Evolutionary conservation across 2,113 vertebrate genomes (phyloP).

Genomic region (Lophura nycthemera): DNA sequence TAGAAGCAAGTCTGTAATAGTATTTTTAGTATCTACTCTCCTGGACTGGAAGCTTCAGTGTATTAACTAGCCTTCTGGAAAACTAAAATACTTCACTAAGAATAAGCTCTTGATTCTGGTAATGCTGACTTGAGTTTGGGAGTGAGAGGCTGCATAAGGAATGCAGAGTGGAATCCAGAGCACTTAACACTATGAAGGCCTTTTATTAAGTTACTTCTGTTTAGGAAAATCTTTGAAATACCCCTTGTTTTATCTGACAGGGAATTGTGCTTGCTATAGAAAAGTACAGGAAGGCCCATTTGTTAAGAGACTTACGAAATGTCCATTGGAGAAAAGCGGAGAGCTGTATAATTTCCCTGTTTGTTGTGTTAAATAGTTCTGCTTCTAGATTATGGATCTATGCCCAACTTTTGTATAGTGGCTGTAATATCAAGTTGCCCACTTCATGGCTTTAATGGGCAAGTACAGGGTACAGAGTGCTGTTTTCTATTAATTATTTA

Average conservation of each 20-base stretch:
- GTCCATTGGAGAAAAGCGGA: neutral
- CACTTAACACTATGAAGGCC: neutral
- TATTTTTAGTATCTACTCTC: neutral
- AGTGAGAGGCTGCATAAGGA: neutral
- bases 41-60: neutral
- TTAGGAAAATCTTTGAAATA: neutral
- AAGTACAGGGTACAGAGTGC: neutral
- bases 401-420: neutral
- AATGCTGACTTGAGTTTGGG: neutral
- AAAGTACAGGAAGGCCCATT: neutral
- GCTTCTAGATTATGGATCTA: neutral
- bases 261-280: neutral
- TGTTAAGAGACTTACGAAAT: neutral
- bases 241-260: neutral
- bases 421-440: neutral
- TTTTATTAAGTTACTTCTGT: neutral
- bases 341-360: neutral
- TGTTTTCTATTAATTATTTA: neutral
- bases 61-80: neutral
- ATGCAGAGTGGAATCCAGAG: neutral
- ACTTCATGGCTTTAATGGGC: neutral
- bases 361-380: neutral
- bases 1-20: neutral
- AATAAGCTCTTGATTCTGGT: neutral
- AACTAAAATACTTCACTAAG: neutral